phyloP scores from a whole-genome alignment of 2,888 invertebrate species.

The Cistogaster globosa region DNA sequence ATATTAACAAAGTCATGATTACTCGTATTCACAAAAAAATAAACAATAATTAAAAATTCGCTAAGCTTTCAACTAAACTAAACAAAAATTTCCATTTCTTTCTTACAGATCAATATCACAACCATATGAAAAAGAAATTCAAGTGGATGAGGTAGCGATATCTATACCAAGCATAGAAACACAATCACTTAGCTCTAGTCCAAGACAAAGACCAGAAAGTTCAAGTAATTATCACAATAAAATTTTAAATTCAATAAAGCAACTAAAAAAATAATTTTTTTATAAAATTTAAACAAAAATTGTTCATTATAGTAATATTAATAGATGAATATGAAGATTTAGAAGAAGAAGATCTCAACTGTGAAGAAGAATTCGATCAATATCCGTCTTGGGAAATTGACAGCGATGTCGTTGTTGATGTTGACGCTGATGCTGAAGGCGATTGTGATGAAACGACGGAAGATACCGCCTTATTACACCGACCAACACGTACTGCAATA shows the following conservation, averaged over 20 bases:
- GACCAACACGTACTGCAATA: constrained; percentile 84
- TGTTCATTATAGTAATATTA: constrained; percentile 79
- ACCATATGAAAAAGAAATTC: constrained; percentile 73
- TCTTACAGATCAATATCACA: constrained; percentile 83
- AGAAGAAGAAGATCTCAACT: constrained; percentile 83
- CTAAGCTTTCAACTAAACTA: no score
- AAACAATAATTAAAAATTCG: no score
- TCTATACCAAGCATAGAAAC: constrained; percentile 72
- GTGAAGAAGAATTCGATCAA: constrained; percentile 83
- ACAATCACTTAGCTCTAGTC: constrained; percentile 81
- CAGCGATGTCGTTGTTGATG: constrained; percentile 83
- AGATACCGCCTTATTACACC: constrained; percentile 85
- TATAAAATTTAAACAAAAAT: no score
- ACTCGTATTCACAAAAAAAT: no score
- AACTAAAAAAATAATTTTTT: no score
- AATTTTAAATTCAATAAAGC: no score
- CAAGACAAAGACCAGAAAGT: constrained; percentile 86
- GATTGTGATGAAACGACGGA: constrained; percentile 84
- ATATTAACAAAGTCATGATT: no score
- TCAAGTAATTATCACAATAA: constrained; percentile 84
- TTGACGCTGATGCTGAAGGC: constrained; percentile 81
- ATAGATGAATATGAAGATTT: constrained; percentile 83
- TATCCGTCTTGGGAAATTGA: constrained; percentile 83
- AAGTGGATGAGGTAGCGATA: constrained; percentile 69
- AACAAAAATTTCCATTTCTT: no score